phyloP scores from a whole-genome alignment of 2,113 vertebrate species.

The Microtus ochrogaster region DNA sequence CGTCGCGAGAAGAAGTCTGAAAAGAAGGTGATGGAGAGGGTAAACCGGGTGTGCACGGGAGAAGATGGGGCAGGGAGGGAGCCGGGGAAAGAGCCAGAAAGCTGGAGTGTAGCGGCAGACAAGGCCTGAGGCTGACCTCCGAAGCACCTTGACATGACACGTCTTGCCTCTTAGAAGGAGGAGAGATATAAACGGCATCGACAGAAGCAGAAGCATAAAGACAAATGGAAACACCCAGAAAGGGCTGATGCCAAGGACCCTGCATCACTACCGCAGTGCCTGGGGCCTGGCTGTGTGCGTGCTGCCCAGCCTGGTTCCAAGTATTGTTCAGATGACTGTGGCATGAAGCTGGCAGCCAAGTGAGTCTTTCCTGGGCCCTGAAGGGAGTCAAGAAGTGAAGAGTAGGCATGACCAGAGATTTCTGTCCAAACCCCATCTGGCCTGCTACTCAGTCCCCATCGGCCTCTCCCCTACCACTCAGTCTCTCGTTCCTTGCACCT shows the following conservation, averaged over 20 bases:
- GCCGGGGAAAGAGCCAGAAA: neutral
- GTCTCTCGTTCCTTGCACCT: too few relatives aligned
- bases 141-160: neutral
- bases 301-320: constrained; percentile 90
- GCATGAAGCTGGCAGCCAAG: constrained; percentile 97
- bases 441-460: neutral
- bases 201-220: constrained; percentile 95
- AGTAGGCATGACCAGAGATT: neutral
- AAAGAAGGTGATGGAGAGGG: constrained; percentile 89
- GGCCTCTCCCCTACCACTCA: accelerated
- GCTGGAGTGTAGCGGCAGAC: neutral
- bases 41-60: neutral
- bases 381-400: neutral
- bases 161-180: constrained; percentile 88
- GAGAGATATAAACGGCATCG: constrained; percentile 93
- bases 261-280: constrained; percentile 90
- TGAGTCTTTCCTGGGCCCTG: constrained; percentile 79
- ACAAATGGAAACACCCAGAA: constrained; percentile 90
- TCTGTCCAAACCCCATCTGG: neutral
- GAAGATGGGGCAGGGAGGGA: neutral
- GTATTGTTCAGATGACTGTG: constrained; percentile 97
- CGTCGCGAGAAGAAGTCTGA: constrained; percentile 95
- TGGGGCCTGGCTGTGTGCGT: constrained; percentile 93
- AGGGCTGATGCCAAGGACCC: constrained; percentile 88
- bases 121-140: neutral